Evolutionary conservation across 2,113 vertebrate genomes (phyloP).

Genomic region (Oryzias javanicus): DNA sequence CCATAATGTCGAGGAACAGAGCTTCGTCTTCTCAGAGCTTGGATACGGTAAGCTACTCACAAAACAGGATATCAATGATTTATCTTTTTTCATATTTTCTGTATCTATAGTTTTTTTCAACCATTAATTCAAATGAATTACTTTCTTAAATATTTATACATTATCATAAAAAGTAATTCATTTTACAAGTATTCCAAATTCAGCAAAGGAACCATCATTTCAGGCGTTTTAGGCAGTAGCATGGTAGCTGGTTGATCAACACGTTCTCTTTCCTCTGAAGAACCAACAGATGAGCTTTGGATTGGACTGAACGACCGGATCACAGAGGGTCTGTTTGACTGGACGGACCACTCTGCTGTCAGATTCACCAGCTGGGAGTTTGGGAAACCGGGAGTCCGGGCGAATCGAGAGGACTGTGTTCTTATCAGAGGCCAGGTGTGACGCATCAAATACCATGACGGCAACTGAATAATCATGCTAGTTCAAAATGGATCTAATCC

Average conservation of each 20-base stretch:
- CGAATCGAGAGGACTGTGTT: slow-evolving; percentile 82
- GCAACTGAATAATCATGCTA: no score
- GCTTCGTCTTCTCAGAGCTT: slow-evolving; percentile 88
- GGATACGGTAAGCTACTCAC: slow-evolving; percentile 80
- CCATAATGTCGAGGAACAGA: slow-evolving; percentile 86
- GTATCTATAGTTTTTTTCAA: no score
- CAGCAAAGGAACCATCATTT: no score
- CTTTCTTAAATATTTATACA: no score
- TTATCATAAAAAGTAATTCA: no score
- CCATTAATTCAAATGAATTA: no score
- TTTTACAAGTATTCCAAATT: no score
- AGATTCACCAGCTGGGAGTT: slow-evolving; percentile 84
- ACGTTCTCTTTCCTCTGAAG: slow-evolving; percentile 61
- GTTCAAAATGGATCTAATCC: no score
- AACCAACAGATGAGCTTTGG: slow-evolving; percentile 84
- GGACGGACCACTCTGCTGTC: slow-evolving; percentile 86
- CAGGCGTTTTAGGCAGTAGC: no score
- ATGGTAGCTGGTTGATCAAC: not conserved
- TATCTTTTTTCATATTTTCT: not conserved
- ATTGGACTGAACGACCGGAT: slow-evolving; percentile 89
- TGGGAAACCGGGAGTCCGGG: slow-evolving; percentile 79
- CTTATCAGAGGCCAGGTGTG: slow-evolving; percentile 86
- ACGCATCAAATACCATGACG: not conserved
- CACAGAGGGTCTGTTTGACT: slow-evolving; percentile 89
- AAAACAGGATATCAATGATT: not conserved